Percentiles rank a stretch among this genome's conserved stretches.
These are phyloP conservation scores for Peromyscus eremicus DNA, from an alignment of 2,797 vertebrate species.

Conservation along the genomic window DNA sequence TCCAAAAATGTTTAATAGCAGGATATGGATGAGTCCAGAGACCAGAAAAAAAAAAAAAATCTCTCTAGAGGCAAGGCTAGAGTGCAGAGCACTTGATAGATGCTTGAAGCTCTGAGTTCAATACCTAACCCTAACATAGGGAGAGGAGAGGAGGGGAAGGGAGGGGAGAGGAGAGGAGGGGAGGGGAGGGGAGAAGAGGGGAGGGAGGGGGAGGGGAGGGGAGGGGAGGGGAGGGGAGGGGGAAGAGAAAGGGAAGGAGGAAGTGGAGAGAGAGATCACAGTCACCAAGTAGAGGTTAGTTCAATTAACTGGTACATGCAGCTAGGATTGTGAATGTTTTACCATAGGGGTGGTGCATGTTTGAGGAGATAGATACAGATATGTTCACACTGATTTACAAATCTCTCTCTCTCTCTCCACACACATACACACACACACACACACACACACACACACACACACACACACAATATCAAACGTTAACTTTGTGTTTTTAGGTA, in stretches of 20 bases:
- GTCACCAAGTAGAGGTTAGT: not conserved
- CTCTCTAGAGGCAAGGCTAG: not conserved
- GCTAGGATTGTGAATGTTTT: not conserved
- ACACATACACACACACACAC: not conserved
- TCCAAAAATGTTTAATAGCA: not conserved
- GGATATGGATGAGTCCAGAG: fast-evolving
- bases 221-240: fast-evolving
- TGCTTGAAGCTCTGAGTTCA: not conserved
- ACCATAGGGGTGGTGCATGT: not conserved
- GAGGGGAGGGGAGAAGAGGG: too few relatives aligned
- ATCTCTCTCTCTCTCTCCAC: too few relatives aligned
- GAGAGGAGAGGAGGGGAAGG: not conserved
- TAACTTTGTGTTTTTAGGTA: not conserved
- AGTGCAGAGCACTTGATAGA: not conserved
- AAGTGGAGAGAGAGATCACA: not conserved
- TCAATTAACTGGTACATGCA: not conserved
- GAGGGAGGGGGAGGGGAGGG: fast-evolving
- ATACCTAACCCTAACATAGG: not conserved
- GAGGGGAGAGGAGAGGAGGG: fast-evolving
- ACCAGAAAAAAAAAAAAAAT: too few relatives aligned
- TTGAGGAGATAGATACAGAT: not conserved
- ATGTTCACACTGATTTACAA: not conserved
- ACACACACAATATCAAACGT: not conserved
- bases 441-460: not conserved
- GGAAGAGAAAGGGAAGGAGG: too few relatives aligned